Conservation (phyloP, 2,113 vertebrate species). For the Todiramphus saurophagus region DNA sequence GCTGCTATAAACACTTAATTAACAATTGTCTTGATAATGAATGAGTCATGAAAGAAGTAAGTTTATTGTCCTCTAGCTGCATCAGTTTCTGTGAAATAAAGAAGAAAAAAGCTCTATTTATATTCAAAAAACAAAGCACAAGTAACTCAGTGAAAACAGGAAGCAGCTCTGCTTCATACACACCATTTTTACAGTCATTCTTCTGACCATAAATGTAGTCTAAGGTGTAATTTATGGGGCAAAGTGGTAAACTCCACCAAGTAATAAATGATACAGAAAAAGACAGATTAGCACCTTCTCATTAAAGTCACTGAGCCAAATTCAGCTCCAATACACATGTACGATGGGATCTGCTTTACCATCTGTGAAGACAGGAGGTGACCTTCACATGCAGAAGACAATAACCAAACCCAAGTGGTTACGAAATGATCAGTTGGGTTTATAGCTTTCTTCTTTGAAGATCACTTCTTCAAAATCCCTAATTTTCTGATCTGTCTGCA, state of each 20-base stretch:
- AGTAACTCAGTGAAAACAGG: neutral
- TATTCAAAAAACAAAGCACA: neutral
- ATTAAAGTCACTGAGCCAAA: neutral
- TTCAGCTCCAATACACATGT: neutral
- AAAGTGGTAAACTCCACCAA: neutral
- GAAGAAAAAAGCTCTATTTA: neutral
- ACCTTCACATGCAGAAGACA: neutral
- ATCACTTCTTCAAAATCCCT: neutral
- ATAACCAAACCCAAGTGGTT: neutral
- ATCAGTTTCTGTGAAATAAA: neutral
- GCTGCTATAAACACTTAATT: neutral
- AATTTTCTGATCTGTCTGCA: constrained; percentile 47
- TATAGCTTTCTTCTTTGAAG: neutral
- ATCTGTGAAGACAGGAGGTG: neutral
- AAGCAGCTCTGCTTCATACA: neutral
- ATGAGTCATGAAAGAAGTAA: neutral
- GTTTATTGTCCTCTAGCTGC: neutral
- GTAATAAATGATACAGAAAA: neutral
- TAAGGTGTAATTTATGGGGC: neutral
- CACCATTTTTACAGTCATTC: neutral
- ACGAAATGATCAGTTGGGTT: neutral
- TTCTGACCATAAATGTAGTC: neutral
- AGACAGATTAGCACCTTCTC: neutral
- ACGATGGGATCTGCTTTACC: neutral
- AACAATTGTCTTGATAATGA: neutral